A percentile compares a stretch with the other conserved stretches of the same genome.
Conservation (phyloP, 2,888 invertebrate species). For the Drosophila aldrichi region DNA sequence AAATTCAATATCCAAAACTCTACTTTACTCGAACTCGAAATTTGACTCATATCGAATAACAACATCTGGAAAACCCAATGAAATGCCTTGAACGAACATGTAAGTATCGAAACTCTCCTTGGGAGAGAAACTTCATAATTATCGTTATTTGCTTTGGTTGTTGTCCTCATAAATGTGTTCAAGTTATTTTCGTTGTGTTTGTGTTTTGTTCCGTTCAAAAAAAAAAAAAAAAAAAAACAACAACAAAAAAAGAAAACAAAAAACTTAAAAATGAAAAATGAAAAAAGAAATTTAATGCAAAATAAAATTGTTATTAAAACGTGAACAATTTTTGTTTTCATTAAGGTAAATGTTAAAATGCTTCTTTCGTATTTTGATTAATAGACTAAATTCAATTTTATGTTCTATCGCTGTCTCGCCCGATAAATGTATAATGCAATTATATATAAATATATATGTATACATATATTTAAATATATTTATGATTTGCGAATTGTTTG, state of each 20-base stretch:
- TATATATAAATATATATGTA: slow-evolving; percentile 30
- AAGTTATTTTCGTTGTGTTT: slow-evolving; percentile 73
- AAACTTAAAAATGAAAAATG: neutral
- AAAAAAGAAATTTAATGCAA: slow-evolving; percentile 14
- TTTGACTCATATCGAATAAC: slow-evolving; percentile 62
- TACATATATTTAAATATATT: slow-evolving; percentile 34
- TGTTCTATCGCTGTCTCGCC: slow-evolving; percentile 59
- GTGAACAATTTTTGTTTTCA: slow-evolving; percentile 36
- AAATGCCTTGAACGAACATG: slow-evolving; percentile 50
- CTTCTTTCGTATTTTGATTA: slow-evolving; percentile 40
- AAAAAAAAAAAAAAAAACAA: slow-evolving; percentile 9
- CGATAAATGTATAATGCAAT: slow-evolving; percentile 47
- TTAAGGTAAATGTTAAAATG: slow-evolving; percentile 46
- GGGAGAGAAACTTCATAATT: slow-evolving; percentile 62
- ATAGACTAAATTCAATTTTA: slow-evolving; percentile 17
- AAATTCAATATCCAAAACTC: slow-evolving; percentile 54
- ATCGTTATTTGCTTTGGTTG: slow-evolving; percentile 77
- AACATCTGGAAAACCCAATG: slow-evolving; percentile 48
- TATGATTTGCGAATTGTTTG: slow-evolving; percentile 66
- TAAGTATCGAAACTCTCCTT: slow-evolving; percentile 63
- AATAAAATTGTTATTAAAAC: slow-evolving; percentile 11
- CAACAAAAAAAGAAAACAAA: slow-evolving; percentile 21
- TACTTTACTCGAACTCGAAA: slow-evolving; percentile 60
- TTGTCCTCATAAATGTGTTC: slow-evolving; percentile 77
- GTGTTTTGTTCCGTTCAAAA: slow-evolving; percentile 56